These are phyloP conservation scores for Esox niger DNA, from an alignment of 2,113 vertebrate species.

Conservation along the genomic window DNA sequence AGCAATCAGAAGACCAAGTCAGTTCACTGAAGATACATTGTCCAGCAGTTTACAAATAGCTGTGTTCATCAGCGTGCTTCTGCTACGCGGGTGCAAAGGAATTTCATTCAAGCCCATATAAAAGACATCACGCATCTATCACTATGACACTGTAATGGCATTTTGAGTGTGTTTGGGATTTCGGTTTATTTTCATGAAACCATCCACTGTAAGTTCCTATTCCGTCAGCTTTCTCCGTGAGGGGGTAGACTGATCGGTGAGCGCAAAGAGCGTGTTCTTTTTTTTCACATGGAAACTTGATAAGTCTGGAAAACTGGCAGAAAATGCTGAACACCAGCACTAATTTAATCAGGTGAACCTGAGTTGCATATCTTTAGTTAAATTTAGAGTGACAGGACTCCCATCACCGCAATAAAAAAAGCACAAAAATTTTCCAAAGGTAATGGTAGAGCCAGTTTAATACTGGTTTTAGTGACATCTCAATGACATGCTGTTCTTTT, in stretches of 20 bases:
- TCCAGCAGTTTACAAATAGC: background rate
- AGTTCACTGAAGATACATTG: background rate
- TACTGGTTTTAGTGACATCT: constrained; percentile 19
- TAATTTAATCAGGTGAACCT: constrained; percentile 12
- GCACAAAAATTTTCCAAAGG: constrained; percentile 28
- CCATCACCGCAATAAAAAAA: constrained; percentile 32
- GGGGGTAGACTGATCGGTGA: background rate
- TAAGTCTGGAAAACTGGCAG: background rate
- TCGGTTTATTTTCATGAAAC: background rate
- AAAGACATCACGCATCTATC: background rate
- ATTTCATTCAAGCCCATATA: background rate
- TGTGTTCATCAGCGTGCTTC: background rate
- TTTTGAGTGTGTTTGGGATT: background rate
- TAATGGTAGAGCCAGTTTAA: constrained; percentile 31
- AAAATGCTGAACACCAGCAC: background rate
- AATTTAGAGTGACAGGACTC: constrained; percentile 31
- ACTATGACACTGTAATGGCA: background rate
- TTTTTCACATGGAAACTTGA: background rate
- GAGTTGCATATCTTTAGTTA: constrained; percentile 9
- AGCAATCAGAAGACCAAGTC: too few relatives aligned
- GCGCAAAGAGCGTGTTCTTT: background rate
- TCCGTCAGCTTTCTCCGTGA: background rate
- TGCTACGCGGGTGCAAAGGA: background rate
- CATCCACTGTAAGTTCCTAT: background rate
- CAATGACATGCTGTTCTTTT: constrained; percentile 19